Evolutionary conservation across 2,797 vertebrate species (phyloP).

Genomic region (Mus caroli): DNA sequence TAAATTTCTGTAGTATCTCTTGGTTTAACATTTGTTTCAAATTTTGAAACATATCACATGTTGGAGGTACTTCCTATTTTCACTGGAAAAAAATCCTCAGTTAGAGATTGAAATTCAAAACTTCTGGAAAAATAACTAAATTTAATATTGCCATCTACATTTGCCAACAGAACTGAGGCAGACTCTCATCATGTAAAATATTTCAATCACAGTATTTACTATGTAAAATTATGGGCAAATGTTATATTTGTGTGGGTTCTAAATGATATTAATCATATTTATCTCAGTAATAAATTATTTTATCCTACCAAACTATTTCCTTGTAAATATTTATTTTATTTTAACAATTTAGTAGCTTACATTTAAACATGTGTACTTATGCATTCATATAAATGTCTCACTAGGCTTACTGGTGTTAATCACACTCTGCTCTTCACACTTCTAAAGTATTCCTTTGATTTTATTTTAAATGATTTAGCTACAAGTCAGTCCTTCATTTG

Average conservation of each 20-base stretch:
- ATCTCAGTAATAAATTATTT: not conserved
- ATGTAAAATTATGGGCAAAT: not conserved
- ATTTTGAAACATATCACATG: slow-evolving; percentile 47
- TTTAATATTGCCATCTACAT: not conserved
- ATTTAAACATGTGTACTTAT: not conserved
- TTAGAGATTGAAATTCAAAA: slow-evolving; percentile 17
- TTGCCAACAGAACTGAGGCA: not conserved
- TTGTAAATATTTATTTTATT: not conserved
- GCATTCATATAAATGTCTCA: not conserved
- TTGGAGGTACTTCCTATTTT: not conserved
- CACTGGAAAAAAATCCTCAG: not conserved
- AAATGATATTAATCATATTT: not conserved
- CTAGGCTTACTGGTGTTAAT: not conserved
- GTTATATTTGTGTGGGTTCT: not conserved
- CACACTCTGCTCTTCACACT: not conserved
- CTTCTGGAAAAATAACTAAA: not conserved
- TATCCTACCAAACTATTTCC: not conserved
- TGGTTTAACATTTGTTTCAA: slow-evolving; percentile 42
- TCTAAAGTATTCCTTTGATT: not conserved
- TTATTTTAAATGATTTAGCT: not conserved
- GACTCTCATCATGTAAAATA: not conserved
- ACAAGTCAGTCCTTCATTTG: not conserved
- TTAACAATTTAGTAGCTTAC: not conserved
- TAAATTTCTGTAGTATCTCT: slow-evolving; percentile 25
- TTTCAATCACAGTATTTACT: not conserved